phyloP scores from a whole-genome alignment of 2,113 vertebrate genomes.

The Cephalopholis sonnerati region DNA sequence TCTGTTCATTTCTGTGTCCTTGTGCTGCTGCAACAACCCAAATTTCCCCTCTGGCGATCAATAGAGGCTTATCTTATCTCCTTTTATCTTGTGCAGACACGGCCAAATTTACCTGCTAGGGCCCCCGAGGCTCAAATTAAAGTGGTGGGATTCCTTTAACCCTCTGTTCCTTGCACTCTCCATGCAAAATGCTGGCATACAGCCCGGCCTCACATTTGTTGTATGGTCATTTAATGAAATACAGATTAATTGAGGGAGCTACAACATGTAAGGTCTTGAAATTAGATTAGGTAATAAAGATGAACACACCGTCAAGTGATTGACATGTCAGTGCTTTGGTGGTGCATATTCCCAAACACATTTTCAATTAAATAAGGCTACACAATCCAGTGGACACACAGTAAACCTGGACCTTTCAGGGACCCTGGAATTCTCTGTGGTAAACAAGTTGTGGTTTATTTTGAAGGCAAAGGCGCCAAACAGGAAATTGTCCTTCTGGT shows the following conservation, averaged over 20 bases:
- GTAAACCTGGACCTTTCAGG: too few relatives aligned
- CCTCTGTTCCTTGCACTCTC: background rate
- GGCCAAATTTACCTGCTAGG: background rate
- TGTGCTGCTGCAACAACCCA: too few relatives aligned
- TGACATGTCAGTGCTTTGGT: background rate
- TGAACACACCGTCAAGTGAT: background rate
- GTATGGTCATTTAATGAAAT: background rate
- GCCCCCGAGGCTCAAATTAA: background rate
- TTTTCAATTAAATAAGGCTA: background rate
- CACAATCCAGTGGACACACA: too few relatives aligned
- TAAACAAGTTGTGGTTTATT: conserved; percentile 5
- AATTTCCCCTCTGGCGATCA: too few relatives aligned
- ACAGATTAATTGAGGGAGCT: background rate
- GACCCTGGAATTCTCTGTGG: background rate
- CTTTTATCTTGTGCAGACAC: background rate
- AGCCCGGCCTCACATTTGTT: background rate
- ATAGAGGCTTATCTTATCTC: too few relatives aligned
- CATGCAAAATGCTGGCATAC: background rate
- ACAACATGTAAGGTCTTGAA: background rate
- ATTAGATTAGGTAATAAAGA: background rate
- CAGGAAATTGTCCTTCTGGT: background rate
- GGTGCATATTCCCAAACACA: background rate
- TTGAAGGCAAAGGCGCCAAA: conserved; percentile 13
- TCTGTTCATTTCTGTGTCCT: too few relatives aligned
- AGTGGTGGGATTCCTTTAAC: background rate